Base-by-base conservation (phyloP, 2,888 invertebrate genomes). In the Acheta domesticus region DNA sequence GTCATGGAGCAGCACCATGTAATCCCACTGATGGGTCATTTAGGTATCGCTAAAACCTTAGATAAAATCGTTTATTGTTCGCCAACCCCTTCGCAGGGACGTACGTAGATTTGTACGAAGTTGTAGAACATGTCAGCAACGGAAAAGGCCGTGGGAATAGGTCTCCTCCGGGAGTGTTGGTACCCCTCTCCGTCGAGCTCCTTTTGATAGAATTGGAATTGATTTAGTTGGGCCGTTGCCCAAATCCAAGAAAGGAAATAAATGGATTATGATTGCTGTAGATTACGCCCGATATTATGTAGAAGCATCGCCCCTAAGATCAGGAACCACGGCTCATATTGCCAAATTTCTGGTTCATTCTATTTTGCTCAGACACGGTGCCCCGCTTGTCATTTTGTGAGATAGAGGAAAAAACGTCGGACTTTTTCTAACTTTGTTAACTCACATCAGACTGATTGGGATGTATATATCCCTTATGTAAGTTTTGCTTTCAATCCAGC, bases 401-500 rank as follows among this genome's bases (percentile, higher is more conserved):
- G 84, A 84, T 50, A 83, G 83, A 79, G 83, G 84, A 0, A 48
- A 36, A 14, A 77, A 79, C 73, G 21, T 48, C 50, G 19, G 48
- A 48, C 20, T 19, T 76, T 19, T 76, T 62, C 4, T n/a, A 79
- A 4, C 16, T 19, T 23, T 12, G 23, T 2, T 1, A 79, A n/a
- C n/a, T n/a, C n/a, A n/a, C n/a, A n/a, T n/a, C n/a, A n/a, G n/a
- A n/a, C n/a, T n/a, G n/a, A n/a, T 12, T 79, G 79, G 75, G 5
- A 79, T 49, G 2, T 49, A 16, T 49, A 16, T n/a, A 1, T 12
- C 74, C 50, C 50, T 3, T 50, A 16, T 50, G 50, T 50, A 16
- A 2, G 14, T 2, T 50, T 50, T 3, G 50, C 50, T 50, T 50
- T 50, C 1, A n/a, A 19, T 48, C 2, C 36, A 16, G 1, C 74